Percentiles rank a stretch among this genome's conserved stretches.
Evolutionary conservation across 2,797 vertebrate genomes (phyloP).

Genomic region (Poecilia wingei): DNA sequence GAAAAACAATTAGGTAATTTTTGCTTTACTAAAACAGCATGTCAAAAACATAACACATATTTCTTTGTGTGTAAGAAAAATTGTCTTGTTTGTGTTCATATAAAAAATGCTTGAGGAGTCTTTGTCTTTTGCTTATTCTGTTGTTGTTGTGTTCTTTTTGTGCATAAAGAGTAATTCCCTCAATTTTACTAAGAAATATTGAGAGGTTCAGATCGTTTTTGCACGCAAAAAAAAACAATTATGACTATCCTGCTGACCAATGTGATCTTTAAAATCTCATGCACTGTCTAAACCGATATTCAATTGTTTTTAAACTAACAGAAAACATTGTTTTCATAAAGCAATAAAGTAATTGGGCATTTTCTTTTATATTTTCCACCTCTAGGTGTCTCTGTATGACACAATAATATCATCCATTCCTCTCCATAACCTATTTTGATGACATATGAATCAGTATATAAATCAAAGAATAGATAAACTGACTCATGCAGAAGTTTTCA

Average conservation of each 20-base stretch:
- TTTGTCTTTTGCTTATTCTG: neutral
- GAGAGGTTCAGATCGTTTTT: neutral
- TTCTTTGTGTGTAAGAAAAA: neutral
- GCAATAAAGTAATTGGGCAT: neutral
- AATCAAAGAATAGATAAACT: neutral
- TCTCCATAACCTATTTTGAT: neutral
- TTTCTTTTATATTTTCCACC: conserved; percentile 22
- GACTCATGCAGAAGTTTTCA: neutral
- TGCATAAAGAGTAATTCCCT: neutral
- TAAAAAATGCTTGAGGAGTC: neutral
- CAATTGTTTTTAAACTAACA: neutral
- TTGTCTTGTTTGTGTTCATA: neutral
- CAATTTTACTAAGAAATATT: neutral
- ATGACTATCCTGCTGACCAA: neutral
- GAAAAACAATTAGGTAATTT: neutral
- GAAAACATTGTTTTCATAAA: neutral
- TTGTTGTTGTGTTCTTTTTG: neutral
- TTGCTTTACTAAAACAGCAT: neutral
- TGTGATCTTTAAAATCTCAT: neutral
- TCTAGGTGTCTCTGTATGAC: conserved; percentile 51
- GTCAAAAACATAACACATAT: neutral
- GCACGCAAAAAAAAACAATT: neutral
- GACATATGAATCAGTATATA: neutral
- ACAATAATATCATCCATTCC: neutral
- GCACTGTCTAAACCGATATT: neutral